Conservation (phyloP, 2,888 invertebrate species). For the Lasius fuliginosus region DNA sequence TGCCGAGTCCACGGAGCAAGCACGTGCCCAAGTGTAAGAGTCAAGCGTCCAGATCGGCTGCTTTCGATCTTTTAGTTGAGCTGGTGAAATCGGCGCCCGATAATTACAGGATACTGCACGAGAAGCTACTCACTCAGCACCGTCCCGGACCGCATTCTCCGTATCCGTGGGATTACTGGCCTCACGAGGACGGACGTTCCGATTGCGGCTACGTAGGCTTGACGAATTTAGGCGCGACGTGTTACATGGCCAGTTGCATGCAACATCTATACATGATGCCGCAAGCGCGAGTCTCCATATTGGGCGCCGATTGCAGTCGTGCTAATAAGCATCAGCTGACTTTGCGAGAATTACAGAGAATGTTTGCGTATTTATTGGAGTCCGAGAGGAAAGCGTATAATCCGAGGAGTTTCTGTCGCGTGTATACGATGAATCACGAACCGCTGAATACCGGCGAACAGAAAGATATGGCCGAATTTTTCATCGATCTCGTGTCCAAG, state of each 20-base stretch:
- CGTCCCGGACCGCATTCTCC: conserved; percentile 93
- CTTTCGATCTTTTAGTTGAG: conserved; percentile 96
- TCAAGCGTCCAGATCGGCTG: conserved; percentile 94
- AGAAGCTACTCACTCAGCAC: conserved; percentile 94
- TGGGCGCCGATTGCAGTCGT: conserved; percentile 91
- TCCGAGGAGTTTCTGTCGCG: conserved; percentile 97
- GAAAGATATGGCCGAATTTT: conserved; percentile 99
- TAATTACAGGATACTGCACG: conserved; percentile 94
- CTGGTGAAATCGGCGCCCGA: conserved; percentile 94
- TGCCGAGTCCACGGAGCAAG: conserved; percentile 94
- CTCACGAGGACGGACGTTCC: conserved; percentile 97
- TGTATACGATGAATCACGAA: conserved; percentile 99
- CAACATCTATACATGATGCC: conserved; percentile 99
- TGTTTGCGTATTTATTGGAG: conserved; percentile 98
- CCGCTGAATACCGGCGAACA: conserved; percentile 98
- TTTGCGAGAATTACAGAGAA: conserved; percentile 95
- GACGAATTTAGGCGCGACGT: conserved; percentile 98
- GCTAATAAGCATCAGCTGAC: conserved; percentile 94
- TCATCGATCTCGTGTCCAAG: conserved; percentile 98
- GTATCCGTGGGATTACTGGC: conserved; percentile 99
- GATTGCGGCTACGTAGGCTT: conserved; percentile 98
- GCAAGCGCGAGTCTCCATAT: conserved; percentile 94
- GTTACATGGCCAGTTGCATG: conserved; percentile 99
- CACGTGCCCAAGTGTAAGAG: conserved; percentile 98
- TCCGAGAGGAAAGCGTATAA: conserved; percentile 98